A percentile compares a stretch with the other conserved stretches of the same genome.
phyloP scores from a whole-genome alignment of 2,888 invertebrate genomes.

The Resseliella maxima region DNA sequence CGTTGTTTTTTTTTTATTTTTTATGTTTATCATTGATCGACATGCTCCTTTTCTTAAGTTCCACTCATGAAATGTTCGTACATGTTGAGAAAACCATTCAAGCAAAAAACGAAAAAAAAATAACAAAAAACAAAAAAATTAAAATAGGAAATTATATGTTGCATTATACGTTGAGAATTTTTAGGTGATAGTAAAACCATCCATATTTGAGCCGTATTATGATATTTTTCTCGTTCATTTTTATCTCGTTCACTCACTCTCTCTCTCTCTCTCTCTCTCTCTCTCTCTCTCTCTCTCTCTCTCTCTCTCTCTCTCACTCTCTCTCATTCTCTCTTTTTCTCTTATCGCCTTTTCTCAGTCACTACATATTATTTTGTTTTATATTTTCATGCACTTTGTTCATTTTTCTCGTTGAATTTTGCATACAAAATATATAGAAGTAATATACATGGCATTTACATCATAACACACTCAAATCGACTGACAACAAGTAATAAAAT shows the following conservation, averaged over 20 bases:
- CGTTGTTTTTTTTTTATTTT: background rate
- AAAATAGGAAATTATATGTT: conserved; percentile 51
- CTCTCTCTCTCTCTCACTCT: background rate
- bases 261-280: background rate
- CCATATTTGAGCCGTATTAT: background rate
- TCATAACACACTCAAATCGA: background rate
- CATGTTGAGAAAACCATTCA: background rate
- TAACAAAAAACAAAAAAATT: conserved; percentile 24
- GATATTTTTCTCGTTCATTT: background rate
- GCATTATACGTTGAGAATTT: conserved; percentile 18
- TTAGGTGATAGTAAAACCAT: conserved; percentile 38
- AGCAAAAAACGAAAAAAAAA: too few species aligned
- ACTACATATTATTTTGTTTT: background rate
- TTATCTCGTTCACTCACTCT: background rate
- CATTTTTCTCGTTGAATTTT: background rate
- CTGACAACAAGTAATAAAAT: background rate
- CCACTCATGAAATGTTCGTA: background rate
- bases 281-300: too few species aligned
- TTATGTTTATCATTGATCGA: background rate
- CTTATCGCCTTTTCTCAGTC: too few species aligned
- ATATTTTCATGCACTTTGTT: background rate
- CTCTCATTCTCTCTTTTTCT: too few species aligned
- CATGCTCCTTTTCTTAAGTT: background rate
- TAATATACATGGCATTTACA: background rate
- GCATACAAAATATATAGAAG: background rate